phyloP scores from a whole-genome alignment of 2,797 vertebrate genomes.

The Hippopotamyrus pictus region DNA sequence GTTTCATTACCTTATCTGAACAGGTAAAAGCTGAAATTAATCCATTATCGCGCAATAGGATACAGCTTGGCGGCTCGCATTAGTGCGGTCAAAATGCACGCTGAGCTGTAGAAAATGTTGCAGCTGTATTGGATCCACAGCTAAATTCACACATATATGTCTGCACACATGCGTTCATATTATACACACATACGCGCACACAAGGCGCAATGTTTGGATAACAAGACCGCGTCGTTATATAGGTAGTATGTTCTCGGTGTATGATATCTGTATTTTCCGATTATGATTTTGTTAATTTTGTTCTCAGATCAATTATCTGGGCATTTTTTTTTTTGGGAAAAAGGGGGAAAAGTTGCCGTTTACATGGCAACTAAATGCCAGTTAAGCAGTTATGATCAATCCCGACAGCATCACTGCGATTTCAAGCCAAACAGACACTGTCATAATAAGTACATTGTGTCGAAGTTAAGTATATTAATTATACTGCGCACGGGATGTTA shows the following conservation, averaged over 20 bases:
- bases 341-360: background rate
- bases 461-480: background rate
- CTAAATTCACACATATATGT: background rate
- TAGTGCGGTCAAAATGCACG: background rate
- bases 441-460: background rate
- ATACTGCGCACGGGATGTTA: background rate
- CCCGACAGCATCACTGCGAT: background rate
- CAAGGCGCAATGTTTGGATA: background rate
- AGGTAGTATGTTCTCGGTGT: background rate
- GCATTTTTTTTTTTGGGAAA: background rate
- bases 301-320: background rate
- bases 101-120: background rate
- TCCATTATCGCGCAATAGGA: background rate
- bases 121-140: background rate
- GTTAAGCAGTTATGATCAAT: background rate
- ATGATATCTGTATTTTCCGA: background rate
- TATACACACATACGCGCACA: background rate
- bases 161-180: background rate
- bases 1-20: background rate
- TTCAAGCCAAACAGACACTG: background rate
- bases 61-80: background rate
- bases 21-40: background rate
- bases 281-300: background rate
- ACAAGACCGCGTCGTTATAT: background rate
- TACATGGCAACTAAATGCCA: background rate